These are phyloP conservation scores for Dunckerocampus dactyliophorus DNA, from an alignment of 2,113 vertebrate genomes.

Conservation along the genomic window DNA sequence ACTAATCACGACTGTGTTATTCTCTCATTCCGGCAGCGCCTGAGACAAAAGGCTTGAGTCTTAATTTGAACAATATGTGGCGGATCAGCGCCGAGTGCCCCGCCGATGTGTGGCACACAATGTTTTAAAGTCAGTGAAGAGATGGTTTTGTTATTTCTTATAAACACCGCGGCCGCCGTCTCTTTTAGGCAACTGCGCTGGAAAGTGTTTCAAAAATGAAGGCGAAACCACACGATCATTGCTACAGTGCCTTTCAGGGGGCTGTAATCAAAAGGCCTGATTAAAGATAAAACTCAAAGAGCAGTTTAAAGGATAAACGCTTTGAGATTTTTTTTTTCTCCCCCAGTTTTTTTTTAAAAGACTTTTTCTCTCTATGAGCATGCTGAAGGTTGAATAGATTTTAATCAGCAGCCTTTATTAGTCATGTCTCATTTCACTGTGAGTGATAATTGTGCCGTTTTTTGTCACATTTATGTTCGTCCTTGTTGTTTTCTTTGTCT, in stretches of 20 bases:
- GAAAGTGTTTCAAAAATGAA: constrained; percentile 16
- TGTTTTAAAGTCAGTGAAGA: constrained; percentile 34
- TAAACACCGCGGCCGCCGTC: constrained; percentile 26
- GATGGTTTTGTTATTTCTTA: constrained; percentile 48
- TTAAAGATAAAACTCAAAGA: constrained; percentile 39
- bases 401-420: constrained; percentile 52
- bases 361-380: constrained; percentile 20
- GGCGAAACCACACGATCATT: constrained; percentile 23
- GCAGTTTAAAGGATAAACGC: constrained; percentile 21
- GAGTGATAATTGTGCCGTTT: constrained; percentile 58
- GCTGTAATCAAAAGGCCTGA: constrained; percentile 26
- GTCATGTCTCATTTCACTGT: constrained; percentile 54
- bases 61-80: constrained; percentile 46
- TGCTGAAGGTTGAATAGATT: constrained; percentile 34
- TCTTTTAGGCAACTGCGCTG: constrained; percentile 26
- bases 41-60: constrained; percentile 36
- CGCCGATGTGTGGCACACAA: constrained; percentile 22
- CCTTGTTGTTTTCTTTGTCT: constrained; percentile 56
- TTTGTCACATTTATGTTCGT: constrained; percentile 48
- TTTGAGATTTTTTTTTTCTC: constrained; percentile 19
- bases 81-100: constrained; percentile 20
- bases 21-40: constrained; percentile 22
- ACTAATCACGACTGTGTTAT: constrained; percentile 39
- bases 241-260: constrained; percentile 19
- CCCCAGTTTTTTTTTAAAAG: constrained; percentile 23